Evolutionary conservation across 1,140 invertebrate genomes (phyloP), one percentile per base, ranked within the genome.

Genomic region (Euborellia annulipes): DNA sequence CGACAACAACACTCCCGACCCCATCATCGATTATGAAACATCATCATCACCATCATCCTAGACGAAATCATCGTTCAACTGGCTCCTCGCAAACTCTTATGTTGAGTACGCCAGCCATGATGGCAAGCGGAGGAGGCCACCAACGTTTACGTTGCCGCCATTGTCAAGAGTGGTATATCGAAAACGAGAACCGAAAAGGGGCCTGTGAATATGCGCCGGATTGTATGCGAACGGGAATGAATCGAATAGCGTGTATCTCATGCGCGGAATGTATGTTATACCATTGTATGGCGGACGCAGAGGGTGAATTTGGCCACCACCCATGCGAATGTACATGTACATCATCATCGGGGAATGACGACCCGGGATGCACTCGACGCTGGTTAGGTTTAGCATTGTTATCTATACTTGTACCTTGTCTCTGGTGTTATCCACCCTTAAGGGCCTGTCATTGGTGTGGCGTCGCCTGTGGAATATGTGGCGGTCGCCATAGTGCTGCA

Each of bases 351-450:
- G 11, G 4, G 11, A 27, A 27, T 11, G 54, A 60, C 0, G 71
- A 70, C 62, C 70, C 71, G 45, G 69, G 70, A 53, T 77, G 73
- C 55, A 63, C 68, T 23, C 60, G 67, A 55, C 66, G 70, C 41
- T 95, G 91, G 90, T 61, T 88, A 47, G 84, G 85, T 47, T 65
- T 94, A 52, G 78, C 84, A 13, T 65, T 93, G 45, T 73, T 94
- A 32, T 89, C 85, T 32, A 62, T 94, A 43, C 66, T 94, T 54
- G 79, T 94, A 56, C 91, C 90, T 46, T 94, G 91, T 65, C 72
- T 95, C 46, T 94, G 88, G 75, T 87, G 87, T 65, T 94, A 94
- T 68, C 75, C 83, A 54, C 89, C 85, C 32, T 71, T 91, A 17
- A 75, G 78, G 50, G 79, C 82, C 48, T 82, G 84, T 56, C 89